Evolutionary conservation across 2,797 vertebrate genomes (phyloP).

Genomic region (Lithobates pipiens): DNA sequence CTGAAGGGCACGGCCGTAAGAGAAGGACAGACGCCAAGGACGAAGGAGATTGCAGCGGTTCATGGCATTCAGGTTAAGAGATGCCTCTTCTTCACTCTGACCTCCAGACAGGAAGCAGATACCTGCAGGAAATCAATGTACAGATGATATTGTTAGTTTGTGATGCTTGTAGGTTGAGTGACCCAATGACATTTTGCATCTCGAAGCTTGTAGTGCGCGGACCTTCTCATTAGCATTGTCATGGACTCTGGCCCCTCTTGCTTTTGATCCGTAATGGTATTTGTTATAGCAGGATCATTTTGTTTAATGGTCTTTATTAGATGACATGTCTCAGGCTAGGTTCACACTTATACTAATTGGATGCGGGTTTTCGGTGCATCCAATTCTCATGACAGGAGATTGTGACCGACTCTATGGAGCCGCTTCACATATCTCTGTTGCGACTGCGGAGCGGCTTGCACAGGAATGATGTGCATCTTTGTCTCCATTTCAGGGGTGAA

Average conservation of each 20-base stretch:
- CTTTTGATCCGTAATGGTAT: too few relatives aligned
- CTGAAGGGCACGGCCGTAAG: slow-evolving; percentile 94
- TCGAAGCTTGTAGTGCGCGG: not conserved
- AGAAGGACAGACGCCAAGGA: slow-evolving; percentile 96
- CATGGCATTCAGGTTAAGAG: slow-evolving; percentile 92
- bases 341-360: too few relatives aligned
- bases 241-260: not conserved
- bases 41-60: slow-evolving; percentile 87
- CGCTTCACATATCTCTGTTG: too few relatives aligned
- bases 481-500: too few relatives aligned
- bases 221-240: not conserved
- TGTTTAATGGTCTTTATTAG: too few relatives aligned
- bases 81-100: slow-evolving; percentile 97
- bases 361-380: too few relatives aligned
- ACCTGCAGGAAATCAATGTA: slow-evolving; percentile 74
- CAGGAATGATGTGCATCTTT: too few relatives aligned
- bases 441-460: too few relatives aligned
- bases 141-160: not conserved
- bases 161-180: not conserved
- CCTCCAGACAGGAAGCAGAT: slow-evolving; percentile 98
- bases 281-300: too few relatives aligned
- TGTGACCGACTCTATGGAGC: too few relatives aligned
- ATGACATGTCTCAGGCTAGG: too few relatives aligned
- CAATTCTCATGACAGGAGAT: too few relatives aligned
- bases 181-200: not conserved